phyloP scores from a whole-genome alignment of 2,797 vertebrate species.

The Trematomus bernacchii region DNA sequence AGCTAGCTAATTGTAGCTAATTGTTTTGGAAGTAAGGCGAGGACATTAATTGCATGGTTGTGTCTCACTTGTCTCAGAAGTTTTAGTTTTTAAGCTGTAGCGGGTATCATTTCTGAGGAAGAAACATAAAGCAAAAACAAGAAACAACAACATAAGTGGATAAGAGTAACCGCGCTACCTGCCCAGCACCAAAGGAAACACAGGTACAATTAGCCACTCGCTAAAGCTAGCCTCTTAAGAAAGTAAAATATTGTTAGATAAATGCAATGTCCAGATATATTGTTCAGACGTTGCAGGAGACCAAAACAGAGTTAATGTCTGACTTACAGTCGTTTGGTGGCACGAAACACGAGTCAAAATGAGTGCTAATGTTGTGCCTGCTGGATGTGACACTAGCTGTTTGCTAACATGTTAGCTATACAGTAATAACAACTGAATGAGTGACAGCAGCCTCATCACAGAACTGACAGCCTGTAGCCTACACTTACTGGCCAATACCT shows the following conservation, averaged over 20 bases:
- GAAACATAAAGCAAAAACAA: neutral
- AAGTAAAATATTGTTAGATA: neutral
- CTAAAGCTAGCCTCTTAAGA: neutral
- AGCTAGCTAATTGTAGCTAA: neutral
- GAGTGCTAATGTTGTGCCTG: neutral
- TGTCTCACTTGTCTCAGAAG: neutral
- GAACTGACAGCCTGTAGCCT: neutral
- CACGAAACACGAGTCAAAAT: neutral
- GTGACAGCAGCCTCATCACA: neutral
- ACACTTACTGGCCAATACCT: neutral
- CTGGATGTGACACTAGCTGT: neutral
- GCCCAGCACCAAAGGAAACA: neutral
- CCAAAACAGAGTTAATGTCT: neutral
- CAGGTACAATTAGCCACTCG: neutral
- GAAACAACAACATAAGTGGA: neutral
- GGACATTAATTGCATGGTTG: neutral
- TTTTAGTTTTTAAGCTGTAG: neutral
- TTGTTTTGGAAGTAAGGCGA: neutral
- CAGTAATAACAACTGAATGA: too few species aligned
- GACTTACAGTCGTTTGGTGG: neutral
- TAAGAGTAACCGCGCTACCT: neutral
- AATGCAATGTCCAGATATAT: neutral
- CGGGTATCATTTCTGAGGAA: neutral
- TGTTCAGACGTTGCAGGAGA: neutral
- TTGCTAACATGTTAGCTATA: neutral